phyloP scores from a whole-genome alignment of 1,140 invertebrate genomes.

The Microplitis demolitor region DNA sequence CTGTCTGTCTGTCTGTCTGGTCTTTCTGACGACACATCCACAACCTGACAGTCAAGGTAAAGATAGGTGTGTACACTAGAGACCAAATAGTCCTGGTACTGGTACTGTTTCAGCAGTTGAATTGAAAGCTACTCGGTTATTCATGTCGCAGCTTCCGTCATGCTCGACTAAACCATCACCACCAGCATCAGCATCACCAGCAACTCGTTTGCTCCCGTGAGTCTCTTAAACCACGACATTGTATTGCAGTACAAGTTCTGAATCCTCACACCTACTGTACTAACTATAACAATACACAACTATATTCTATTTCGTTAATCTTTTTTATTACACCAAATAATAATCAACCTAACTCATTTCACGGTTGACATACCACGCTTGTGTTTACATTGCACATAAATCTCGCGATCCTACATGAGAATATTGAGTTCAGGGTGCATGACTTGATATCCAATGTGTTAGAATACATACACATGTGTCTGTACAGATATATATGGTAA shows the following conservation, averaged over 20 bases:
- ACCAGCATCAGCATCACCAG: background rate
- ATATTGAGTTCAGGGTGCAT: no score
- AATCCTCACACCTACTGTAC: background rate
- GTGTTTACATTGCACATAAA: no score
- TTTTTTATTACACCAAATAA: no score
- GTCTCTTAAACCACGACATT: background rate
- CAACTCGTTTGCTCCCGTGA: conserved; percentile 24
- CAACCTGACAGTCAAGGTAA: background rate
- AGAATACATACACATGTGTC: conserved; percentile 2
- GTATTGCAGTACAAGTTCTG: conserved; percentile 3
- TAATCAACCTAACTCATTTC: no score
- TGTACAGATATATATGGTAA: conserved; percentile 1
- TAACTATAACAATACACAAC: background rate
- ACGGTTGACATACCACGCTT: no score
- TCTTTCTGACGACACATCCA: background rate
- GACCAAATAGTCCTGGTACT: conserved; percentile 31
- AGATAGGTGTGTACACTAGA: conserved; percentile 3
- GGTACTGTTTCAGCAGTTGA: conserved; percentile 13
- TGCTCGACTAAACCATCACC: conserved; percentile 48
- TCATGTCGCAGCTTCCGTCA: conserved; percentile 52
- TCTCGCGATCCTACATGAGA: no score
- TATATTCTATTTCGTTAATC: background rate
- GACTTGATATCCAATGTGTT: no score
- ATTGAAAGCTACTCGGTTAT: conserved; percentile 52
- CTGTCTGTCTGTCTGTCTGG: background rate